Evolutionary conservation across 2,797 vertebrate genomes (phyloP), one percentile per base, ranked within the genome.

Genomic region (Yasuhikotakia modesta): DNA sequence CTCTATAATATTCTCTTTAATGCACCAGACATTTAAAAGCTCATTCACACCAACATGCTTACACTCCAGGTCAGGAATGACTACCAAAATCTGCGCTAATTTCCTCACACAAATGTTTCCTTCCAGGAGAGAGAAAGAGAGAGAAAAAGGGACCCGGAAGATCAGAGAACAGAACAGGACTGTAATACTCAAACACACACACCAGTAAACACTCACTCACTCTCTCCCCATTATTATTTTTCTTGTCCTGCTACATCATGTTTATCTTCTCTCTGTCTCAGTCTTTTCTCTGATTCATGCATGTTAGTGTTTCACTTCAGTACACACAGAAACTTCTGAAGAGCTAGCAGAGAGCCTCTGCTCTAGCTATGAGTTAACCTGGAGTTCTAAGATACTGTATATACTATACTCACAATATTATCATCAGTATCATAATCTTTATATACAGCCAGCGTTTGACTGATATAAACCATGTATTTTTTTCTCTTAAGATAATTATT

Each of bases 311-410:
- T 91, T 85, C 87, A 87, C 89, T 88, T 89, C 88, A 88, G 90
- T 91, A 93, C 88, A 90, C 90, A 92, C 87, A 91, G 87, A 93
- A 91, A 91, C 86, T 83, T 90, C 87, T 91, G 91, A 89, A 90
- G 85, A 91, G 92, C 90, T 90, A 92, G 88, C 91, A 88, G 88
- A 91, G 92, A 86, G 88, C 84, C 89, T 90, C 91, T 92, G 92
- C 88, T 92, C 92, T 93, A 93, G 90, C 92, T 94, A 94, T 90
- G 91, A 93, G 92, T 92, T 92, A 93, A 94, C 92, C 92, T 94
- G 92, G 92, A 94, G 90, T 89, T 93, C 93, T 94, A 94, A 94
- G 90, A 93, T 93, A 78, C 76, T 65, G 68, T 78, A 93, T 92
- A 94, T 93, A 93, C 91, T 94, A 92, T 93, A 92, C 90, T 93